These are phyloP conservation scores for Rhynchotus rufescens DNA, from an alignment of 2,797 vertebrate genomes.

Conservation along the genomic window DNA sequence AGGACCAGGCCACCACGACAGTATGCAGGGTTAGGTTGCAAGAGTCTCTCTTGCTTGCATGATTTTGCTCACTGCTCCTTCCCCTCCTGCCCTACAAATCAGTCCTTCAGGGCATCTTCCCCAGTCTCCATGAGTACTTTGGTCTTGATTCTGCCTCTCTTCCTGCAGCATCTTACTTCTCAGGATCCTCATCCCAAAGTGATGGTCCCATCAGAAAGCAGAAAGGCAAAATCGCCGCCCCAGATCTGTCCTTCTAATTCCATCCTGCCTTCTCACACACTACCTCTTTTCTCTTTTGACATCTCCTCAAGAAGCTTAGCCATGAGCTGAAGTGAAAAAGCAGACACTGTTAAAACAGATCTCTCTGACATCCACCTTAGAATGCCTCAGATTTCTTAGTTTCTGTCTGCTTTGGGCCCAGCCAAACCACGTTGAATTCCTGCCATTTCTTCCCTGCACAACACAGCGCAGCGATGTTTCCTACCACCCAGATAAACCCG, in stretches of 20 bases:
- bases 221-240: neutral
- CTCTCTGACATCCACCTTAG: fast-evolving
- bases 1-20: fast-evolving
- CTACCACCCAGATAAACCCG: neutral
- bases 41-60: fast-evolving
- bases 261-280: neutral
- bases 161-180: neutral
- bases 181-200: fast-evolving
- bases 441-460: neutral
- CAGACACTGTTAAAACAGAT: neutral
- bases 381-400: neutral
- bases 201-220: fast-evolving
- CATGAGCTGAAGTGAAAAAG: neutral
- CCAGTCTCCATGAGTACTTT: neutral
- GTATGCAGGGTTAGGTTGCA: neutral
- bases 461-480: neutral
- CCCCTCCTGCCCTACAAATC: neutral
- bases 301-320: neutral
- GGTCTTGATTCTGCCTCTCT: neutral
- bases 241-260: fast-evolving
- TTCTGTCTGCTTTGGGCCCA: neutral
- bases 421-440: neutral
- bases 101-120: neutral
- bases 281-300: neutral
- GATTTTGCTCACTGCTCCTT: neutral